Percentiles rank a stretch among this genome's conserved stretches.
These are phyloP conservation scores for Lineus longissimus DNA, from an alignment of 1,140 invertebrate species.

Conservation along the genomic window DNA sequence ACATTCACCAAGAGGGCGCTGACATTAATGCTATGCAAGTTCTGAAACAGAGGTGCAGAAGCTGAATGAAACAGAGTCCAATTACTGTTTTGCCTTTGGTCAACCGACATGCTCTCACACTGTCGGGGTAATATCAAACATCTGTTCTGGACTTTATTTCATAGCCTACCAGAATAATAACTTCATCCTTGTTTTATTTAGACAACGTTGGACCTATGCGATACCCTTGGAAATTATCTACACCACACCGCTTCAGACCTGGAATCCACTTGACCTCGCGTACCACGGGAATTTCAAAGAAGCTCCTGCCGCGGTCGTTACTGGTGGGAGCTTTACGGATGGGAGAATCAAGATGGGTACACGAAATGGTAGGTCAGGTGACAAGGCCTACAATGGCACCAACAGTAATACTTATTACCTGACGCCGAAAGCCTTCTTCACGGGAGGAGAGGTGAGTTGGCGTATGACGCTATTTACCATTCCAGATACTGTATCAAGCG, in stretches of 20 bases:
- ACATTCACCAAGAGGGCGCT: too few relatives aligned
- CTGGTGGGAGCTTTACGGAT: conserved; percentile 7
- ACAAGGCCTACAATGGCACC: conserved; percentile 27
- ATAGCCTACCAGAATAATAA: not conserved
- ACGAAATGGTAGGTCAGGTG: not conserved
- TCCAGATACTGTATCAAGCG: too few relatives aligned
- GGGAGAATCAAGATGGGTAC: not conserved
- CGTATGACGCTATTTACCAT: too few relatives aligned
- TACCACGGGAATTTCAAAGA: not conserved
- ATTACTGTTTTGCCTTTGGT: too few relatives aligned
- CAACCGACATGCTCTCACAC: too few relatives aligned
- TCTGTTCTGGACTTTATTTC: too few relatives aligned
- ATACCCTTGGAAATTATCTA: conserved; percentile 22
- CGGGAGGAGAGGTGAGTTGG: conserved; percentile 16
- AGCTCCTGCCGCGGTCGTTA: not conserved
- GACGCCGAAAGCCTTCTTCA: conserved; percentile 28
- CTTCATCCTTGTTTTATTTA: not conserved
- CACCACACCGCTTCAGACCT: conserved; percentile 17
- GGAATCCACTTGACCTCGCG: not conserved
- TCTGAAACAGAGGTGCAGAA: too few relatives aligned
- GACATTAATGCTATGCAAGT: too few relatives aligned
- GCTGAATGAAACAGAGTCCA: too few relatives aligned
- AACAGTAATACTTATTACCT: conserved; percentile 23
- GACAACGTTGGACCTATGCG: conserved; percentile 16
- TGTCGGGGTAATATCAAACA: too few relatives aligned